Evolutionary conservation across 2,888 invertebrate species (phyloP).

Genomic region (Euphydryas editha): DNA sequence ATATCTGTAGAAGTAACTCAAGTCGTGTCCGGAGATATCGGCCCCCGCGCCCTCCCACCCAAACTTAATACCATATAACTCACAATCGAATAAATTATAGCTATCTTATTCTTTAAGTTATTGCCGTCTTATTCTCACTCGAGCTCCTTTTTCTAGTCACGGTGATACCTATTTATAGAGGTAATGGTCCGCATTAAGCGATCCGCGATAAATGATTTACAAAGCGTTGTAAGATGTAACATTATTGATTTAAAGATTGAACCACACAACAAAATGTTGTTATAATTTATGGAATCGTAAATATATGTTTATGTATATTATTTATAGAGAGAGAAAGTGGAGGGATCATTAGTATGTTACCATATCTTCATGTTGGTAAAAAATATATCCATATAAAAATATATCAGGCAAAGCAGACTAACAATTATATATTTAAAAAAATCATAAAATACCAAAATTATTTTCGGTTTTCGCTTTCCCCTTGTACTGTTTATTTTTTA

Average conservation of each 20-base stretch:
- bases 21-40: constrained; percentile 58
- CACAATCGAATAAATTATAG: constrained; percentile 75
- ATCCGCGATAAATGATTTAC: constrained; percentile 53
- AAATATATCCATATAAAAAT: neutral
- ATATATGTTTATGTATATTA: constrained; percentile 19
- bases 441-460: neutral
- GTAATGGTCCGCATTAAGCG: constrained; percentile 46
- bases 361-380: neutral
- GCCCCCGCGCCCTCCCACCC: constrained; percentile 64
- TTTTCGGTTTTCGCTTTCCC: neutral
- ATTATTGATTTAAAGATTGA: constrained; percentile 38
- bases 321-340: constrained; percentile 15
- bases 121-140: constrained; percentile 56
- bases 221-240: constrained; percentile 26
- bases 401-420: neutral
- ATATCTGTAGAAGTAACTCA: constrained; percentile 49
- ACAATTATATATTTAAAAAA: no score
- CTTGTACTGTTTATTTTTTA: neutral
- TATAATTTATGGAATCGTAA: constrained; percentile 36
- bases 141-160: constrained; percentile 56
- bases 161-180: constrained; percentile 40
- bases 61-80: constrained; percentile 76
- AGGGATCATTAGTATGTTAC: constrained; percentile 3
- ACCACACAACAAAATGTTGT: constrained; percentile 34
- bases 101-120: constrained; percentile 60